Evolutionary conservation across 2,888 invertebrate genomes (phyloP).

Genomic region (Oscheius myriophilus): DNA sequence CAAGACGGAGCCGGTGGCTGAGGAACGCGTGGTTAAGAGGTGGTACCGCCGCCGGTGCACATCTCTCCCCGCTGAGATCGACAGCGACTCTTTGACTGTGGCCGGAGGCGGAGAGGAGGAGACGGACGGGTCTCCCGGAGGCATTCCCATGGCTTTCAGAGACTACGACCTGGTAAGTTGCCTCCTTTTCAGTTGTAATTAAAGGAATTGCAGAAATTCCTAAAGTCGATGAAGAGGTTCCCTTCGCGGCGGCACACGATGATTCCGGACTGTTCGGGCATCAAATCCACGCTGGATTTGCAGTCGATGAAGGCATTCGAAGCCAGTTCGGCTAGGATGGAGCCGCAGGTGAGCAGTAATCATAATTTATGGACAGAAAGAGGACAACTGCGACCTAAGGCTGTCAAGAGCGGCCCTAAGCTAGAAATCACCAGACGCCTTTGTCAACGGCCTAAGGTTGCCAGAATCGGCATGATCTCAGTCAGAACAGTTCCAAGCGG

Average conservation of each 20-base stretch:
- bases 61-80: slow-evolving; percentile 38
- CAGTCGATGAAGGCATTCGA: slow-evolving; percentile 2
- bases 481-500: too few species aligned
- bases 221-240: slow-evolving; percentile 39
- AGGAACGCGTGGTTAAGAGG: slow-evolving; percentile 7
- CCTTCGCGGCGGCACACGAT: slow-evolving; percentile 40
- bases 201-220: slow-evolving; percentile 31
- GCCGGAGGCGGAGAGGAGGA: slow-evolving; percentile 20
- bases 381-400: too few species aligned
- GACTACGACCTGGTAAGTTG: slow-evolving; percentile 37
- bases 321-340: neutral
- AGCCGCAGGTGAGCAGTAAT: neutral
- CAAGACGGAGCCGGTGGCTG: slow-evolving; percentile 27
- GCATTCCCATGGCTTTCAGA: slow-evolving; percentile 42
- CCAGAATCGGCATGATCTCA: too few species aligned
- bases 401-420: too few species aligned
- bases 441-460: too few species aligned
- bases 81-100: neutral
- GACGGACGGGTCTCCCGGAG: slow-evolving; percentile 28
- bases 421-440: neutral
- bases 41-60: slow-evolving; percentile 36
- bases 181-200: neutral
- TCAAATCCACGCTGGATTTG: slow-evolving; percentile 22
- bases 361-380: too few species aligned
- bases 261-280: slow-evolving; percentile 31